Evolutionary conservation across 1,140 invertebrate species (phyloP).

Genomic region (Melitaea cinxia): DNA sequence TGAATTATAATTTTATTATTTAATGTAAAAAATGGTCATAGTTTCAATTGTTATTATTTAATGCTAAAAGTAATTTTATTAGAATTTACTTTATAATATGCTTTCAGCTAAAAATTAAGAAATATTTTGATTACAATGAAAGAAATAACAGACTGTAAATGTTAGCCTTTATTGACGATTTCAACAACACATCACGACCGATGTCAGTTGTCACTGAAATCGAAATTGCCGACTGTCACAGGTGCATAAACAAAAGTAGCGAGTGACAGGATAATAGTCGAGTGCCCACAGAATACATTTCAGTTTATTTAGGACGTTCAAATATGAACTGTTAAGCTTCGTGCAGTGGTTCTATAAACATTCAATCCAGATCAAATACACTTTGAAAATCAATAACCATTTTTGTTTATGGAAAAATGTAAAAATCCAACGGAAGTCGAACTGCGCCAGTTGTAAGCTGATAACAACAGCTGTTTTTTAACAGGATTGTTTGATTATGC

Average conservation of each 20-base stretch:
- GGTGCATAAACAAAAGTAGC: conserved; percentile 40
- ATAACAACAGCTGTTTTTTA: neutral
- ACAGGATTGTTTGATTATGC: neutral
- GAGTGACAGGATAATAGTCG: conserved; percentile 27
- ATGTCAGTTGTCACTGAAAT: neutral
- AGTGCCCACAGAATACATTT: conserved; percentile 20
- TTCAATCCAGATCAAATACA: neutral
- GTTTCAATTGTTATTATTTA: no score
- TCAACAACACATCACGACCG: no score
- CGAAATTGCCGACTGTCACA: conserved; percentile 17
- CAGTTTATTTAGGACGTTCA: conserved; percentile 42
- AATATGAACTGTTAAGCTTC: conserved; percentile 6
- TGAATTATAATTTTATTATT: no score
- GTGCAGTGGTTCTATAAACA: neutral
- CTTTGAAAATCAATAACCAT: conserved; percentile 1
- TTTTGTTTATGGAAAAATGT: neutral
- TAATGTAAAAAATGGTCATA: no score
- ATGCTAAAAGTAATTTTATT: no score
- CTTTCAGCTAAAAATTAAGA: no score
- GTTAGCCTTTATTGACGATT: neutral
- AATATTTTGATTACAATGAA: no score
- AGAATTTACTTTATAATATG: no score
- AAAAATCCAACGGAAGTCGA: neutral
- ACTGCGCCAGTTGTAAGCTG: neutral
- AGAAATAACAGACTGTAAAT: no score